A percentile compares a stretch with the other conserved stretches of the same genome.
Evolutionary conservation across 2,797 vertebrate species (phyloP).

Genomic region (Falco cherrug): DNA sequence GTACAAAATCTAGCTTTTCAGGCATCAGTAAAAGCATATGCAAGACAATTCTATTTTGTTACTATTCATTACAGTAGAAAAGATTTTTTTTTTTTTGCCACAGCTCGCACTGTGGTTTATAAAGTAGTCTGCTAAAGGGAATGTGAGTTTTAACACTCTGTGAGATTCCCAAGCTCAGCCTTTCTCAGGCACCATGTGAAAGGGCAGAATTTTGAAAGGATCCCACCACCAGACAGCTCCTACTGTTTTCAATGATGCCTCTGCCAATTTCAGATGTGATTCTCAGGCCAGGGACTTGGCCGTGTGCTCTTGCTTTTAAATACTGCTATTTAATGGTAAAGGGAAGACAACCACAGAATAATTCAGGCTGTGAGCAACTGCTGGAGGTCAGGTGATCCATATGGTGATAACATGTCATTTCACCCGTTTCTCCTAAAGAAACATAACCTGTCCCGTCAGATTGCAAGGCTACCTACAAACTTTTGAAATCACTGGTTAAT

Average conservation of each 20-base stretch:
- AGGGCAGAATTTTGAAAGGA: background rate
- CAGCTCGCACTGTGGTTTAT: background rate
- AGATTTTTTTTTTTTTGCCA: background rate
- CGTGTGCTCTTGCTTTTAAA: background rate
- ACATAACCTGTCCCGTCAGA: rapidly evolving
- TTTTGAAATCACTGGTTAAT: background rate
- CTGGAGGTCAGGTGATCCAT: rapidly evolving
- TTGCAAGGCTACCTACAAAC: background rate
- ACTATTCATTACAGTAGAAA: background rate
- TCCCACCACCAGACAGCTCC: background rate
- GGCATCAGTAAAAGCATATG: background rate
- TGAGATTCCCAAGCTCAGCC: background rate
- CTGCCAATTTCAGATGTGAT: background rate
- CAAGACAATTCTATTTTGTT: background rate
- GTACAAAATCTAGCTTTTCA: background rate
- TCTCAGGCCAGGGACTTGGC: background rate
- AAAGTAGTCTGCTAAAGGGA: background rate
- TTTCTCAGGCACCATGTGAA: background rate
- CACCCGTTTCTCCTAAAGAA: background rate
- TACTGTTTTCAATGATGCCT: background rate
- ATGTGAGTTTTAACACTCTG: rapidly evolving
- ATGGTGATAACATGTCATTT: rapidly evolving
- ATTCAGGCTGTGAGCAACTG: background rate
- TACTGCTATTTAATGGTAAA: background rate
- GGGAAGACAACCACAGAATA: background rate